Percentiles rank a stretch among this genome's conserved stretches.
These are phyloP conservation scores for Ditylenchus weischeri DNA, from an alignment of 2,888 invertebrate genomes.

Conservation along the genomic window DNA sequence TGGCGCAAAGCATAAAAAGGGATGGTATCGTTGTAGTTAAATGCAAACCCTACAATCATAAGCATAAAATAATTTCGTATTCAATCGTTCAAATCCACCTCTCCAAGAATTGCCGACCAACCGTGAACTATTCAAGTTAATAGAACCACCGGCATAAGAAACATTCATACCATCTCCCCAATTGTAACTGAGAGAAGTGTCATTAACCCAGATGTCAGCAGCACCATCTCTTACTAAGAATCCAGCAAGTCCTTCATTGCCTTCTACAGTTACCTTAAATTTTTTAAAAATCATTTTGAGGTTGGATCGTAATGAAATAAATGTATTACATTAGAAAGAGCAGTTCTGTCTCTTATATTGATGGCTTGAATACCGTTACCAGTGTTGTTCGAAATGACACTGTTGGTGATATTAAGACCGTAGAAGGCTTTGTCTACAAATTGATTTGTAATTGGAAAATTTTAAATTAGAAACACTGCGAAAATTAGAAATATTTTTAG, in stretches of 20 bases:
- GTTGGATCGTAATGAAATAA: no score
- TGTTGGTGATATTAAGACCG: constrained; percentile 81
- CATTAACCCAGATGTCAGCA: constrained; percentile 87
- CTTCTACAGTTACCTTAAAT: constrained; percentile 40
- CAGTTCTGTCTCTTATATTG: constrained; percentile 70
- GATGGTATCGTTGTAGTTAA: constrained; percentile 84
- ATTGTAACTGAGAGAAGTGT: constrained; percentile 83
- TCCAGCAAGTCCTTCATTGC: constrained; percentile 55
- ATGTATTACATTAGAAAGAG: constrained; percentile 46
- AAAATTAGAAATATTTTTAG: no score
- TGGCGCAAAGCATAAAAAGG: constrained; percentile 79
- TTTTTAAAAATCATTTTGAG: no score
- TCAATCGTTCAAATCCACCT: constrained; percentile 34
- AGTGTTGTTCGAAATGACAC: constrained; percentile 80
- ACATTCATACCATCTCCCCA: constrained; percentile 91
- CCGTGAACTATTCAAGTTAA: constrained; percentile 82
- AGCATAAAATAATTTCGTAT: constrained; percentile 12
- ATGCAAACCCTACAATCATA: constrained; percentile 69
- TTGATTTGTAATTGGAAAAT: neutral
- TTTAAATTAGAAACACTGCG: no score
- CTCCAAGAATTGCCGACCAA: constrained; percentile 83
- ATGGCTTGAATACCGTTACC: constrained; percentile 92
- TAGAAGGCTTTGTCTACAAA: constrained; percentile 62
- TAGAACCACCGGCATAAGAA: constrained; percentile 86
- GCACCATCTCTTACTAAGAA: constrained; percentile 75